A percentile compares a stretch with the other conserved stretches of the same genome.
Conservation (phyloP, 2,113 vertebrate genomes). For the Grammomys surdaster region DNA sequence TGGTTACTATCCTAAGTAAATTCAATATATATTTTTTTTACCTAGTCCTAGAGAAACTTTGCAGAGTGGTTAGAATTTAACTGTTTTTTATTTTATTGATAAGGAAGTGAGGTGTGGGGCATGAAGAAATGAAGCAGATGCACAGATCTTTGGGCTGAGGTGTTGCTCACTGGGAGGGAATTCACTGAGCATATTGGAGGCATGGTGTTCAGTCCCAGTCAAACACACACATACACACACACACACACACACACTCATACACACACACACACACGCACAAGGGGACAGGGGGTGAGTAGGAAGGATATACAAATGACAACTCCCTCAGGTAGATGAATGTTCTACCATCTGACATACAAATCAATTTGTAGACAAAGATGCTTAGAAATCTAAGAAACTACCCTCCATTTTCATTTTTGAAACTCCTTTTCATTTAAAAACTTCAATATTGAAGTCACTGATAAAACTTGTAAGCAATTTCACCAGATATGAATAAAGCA, state of each 20-base stretch:
- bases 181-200: neutral
- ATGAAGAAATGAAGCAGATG: neutral
- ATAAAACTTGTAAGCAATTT: neutral
- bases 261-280: neutral
- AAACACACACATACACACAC: neutral
- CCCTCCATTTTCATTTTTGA: neutral
- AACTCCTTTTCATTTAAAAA: too few relatives aligned
- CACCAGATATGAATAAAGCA: neutral
- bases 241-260: too few relatives aligned
- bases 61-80: neutral
- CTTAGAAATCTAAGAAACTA: slow-evolving; percentile 17
- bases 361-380: neutral
- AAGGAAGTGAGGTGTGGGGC: neutral
- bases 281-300: neutral
- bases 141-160: neutral
- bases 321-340: neutral
- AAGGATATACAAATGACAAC: neutral
- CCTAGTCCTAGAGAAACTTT: neutral
- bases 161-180: neutral
- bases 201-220: neutral
- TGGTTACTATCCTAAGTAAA: neutral
- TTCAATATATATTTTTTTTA: neutral
- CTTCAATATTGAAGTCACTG: neutral
- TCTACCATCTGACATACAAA: neutral
- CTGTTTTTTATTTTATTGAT: neutral